Conservation (phyloP, 2,888 invertebrate species). For the Falcaria lacertinaria region DNA sequence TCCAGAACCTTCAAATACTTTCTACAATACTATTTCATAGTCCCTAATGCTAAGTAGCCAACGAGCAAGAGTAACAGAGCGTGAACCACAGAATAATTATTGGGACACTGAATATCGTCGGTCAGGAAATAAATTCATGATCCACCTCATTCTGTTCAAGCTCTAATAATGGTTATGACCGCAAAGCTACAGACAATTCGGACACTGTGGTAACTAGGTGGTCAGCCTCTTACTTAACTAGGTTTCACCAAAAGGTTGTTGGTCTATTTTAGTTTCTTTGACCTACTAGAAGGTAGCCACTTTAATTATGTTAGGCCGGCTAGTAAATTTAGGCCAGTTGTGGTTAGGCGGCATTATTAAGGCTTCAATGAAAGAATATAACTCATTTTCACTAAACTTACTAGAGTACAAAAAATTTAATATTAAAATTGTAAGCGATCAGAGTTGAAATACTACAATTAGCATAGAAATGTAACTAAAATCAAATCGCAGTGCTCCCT, state of each 20-base stretch:
- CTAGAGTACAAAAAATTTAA: too few relatives aligned
- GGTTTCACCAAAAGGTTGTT: background rate
- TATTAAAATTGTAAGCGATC: too few relatives aligned
- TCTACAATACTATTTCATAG: conserved; percentile 12
- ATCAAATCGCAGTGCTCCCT: too few relatives aligned
- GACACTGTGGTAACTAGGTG: too few relatives aligned
- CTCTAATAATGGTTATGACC: too few relatives aligned
- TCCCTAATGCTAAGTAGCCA: conserved; percentile 23
- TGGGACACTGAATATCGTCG: conserved; percentile 34
- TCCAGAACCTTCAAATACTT: background rate
- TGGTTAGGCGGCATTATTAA: background rate
- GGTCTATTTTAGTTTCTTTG: background rate
- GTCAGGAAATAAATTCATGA: conserved; percentile 24
- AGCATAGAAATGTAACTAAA: too few relatives aligned
- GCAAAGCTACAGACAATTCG: background rate
- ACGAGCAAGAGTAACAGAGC: conserved; percentile 15
- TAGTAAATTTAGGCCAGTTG: background rate
- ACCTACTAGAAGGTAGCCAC: background rate
- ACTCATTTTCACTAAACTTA: too few relatives aligned
- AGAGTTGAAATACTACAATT: too few relatives aligned
- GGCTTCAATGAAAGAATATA: background rate
- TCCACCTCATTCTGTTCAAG: conserved; percentile 5
- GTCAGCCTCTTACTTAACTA: background rate
- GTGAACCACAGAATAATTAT: conserved; percentile 28
- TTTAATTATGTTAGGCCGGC: background rate